Conservation (phyloP, 2,113 vertebrate genomes). For the Nycticryphes semicollaris region DNA sequence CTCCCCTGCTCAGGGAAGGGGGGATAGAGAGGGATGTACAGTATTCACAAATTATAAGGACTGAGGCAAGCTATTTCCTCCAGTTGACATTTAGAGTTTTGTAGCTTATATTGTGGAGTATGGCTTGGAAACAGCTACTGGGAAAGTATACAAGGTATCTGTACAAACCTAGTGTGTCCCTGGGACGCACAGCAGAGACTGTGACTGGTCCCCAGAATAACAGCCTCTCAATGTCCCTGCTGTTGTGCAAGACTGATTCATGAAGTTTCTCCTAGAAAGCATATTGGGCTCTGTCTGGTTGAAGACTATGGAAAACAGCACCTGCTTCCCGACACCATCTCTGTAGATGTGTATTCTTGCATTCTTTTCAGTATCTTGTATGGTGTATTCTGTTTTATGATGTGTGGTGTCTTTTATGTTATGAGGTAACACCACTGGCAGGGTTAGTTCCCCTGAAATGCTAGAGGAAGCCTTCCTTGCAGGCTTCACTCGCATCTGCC, state of each 20-base stretch:
- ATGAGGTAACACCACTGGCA: background rate
- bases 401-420: background rate
- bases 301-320: background rate
- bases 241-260: background rate
- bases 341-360: background rate
- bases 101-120: background rate
- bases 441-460: background rate
- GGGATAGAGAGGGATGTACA: accelerated
- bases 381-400: background rate
- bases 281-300: background rate
- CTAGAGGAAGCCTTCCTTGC: background rate
- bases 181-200: background rate
- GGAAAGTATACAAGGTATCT: background rate
- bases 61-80: background rate
- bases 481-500: background rate
- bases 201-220: background rate
- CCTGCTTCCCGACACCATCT: background rate
- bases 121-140: background rate
- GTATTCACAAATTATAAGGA: background rate
- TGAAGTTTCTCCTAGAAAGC: background rate
- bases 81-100: background rate
- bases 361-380: background rate
- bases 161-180: background rate
- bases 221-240: background rate
- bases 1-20: background rate